Base-by-base conservation (phyloP, 1,140 invertebrate species). In the Drosophila suzukii region DNA sequence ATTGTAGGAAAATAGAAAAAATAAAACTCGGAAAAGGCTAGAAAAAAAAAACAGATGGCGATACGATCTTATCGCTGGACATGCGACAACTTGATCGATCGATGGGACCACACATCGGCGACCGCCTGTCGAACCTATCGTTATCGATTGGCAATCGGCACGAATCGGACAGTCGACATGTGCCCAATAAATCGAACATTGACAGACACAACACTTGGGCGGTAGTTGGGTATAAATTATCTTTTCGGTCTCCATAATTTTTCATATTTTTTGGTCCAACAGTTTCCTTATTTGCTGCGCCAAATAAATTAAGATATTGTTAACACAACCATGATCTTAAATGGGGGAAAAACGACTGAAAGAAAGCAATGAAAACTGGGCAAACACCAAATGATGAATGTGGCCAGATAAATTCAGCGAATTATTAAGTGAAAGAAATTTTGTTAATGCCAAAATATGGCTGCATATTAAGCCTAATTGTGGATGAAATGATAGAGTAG, bases 21-120 rank as follows among this genome's bases (percentile, higher is more conserved):
- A 1, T 8, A 20, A 36, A 47, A 34, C 2, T 11, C 17, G 36
- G 5, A 63, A 32, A n/a, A 44, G 4, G 32, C 38, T 5, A 24
- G n/a, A n/a, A n/a, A 13, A 27, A 27, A 47, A 30, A 51, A 67
- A 44, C 44, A 46, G 62, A 49, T 51, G 60, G 56, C 17, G 81
- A 84, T 83, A 53, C 12, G 81, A 84, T 84, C 71, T 84, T 72
- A 83, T 79, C 76, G 53, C 12, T 24, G 62, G 67, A 78, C 79
- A 75, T 41, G 54, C 65, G 75, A 78, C 75, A 83, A 63, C 47
- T 61, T 84, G 65, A 79, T 71, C 57, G 75, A 66, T 32, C 47
- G 61, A 54, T 81, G 65, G 78, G 78, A 71, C 78, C 78, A 50
- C 47, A 81, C 78, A 53, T 41, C n/a, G 62, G 43, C 41, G 20